Conservation (phyloP, 35 echinoderm and acorn worm species). For the Chiridota heheva region DNA sequence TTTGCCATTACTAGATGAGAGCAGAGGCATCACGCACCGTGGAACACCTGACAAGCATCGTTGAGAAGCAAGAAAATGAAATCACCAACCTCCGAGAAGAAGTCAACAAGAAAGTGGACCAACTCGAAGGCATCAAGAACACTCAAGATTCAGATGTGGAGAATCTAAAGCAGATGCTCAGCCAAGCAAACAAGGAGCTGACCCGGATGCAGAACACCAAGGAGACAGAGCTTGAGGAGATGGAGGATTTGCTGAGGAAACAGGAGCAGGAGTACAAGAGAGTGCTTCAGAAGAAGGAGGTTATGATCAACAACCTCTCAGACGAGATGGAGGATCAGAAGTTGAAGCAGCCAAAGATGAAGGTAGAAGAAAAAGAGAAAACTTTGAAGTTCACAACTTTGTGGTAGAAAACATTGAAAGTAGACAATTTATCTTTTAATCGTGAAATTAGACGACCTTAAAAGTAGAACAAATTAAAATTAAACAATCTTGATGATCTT, state of each 20-base stretch:
- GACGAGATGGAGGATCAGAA: constrained; percentile 60
- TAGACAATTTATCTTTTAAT: too few relatives aligned
- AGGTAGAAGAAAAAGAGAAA: too few relatives aligned
- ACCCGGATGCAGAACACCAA: constrained; percentile 36
- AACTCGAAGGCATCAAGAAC: constrained; percentile 30
- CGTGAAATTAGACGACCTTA: too few relatives aligned
- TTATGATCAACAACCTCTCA: constrained; percentile 36
- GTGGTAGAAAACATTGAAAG: too few relatives aligned
- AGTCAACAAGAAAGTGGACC: constrained; percentile 28
- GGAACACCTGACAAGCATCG: constrained; percentile 74
- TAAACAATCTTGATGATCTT: neutral
- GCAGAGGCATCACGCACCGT: constrained; percentile 58
- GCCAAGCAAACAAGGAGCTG: constrained; percentile 55
- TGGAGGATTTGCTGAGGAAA: constrained; percentile 42
- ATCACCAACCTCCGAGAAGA: constrained; percentile 57
- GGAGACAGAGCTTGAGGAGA: constrained; percentile 45
- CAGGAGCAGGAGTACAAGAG: constrained; percentile 51
- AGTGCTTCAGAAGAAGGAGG: constrained; percentile 56
- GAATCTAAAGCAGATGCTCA: constrained; percentile 68
- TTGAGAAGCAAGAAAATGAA: constrained; percentile 74
- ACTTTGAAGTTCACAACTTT: too few relatives aligned
- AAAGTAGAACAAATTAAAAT: too few relatives aligned
- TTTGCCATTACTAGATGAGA: constrained; percentile 4
- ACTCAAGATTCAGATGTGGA: constrained; percentile 56
- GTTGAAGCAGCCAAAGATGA: constrained; percentile 43